A percentile compares a stretch with the other conserved stretches of the same genome.
These are phyloP conservation scores for Ceriagrion tenellum DNA, from an alignment of 2,888 invertebrate species.

Conservation along the genomic window DNA sequence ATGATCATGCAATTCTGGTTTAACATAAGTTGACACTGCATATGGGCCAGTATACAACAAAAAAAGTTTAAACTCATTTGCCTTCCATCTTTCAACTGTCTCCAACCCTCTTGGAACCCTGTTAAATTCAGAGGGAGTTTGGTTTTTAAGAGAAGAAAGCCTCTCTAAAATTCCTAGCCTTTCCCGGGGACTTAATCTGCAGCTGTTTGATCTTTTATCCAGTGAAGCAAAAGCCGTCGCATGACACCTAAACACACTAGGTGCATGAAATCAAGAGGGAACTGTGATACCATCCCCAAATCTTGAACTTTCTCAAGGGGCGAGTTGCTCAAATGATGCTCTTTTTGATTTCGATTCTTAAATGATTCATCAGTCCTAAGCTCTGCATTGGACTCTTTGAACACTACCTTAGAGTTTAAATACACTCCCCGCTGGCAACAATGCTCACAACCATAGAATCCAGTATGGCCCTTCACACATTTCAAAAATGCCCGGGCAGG, in stretches of 20 bases:
- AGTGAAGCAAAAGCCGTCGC: neutral
- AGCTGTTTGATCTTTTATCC: neutral
- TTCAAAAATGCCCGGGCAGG: neutral
- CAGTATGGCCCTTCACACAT: neutral
- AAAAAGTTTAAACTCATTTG: neutral
- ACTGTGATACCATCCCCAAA: neutral
- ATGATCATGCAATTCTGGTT: neutral
- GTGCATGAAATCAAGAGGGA: neutral
- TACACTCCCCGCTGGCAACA: conserved; percentile 1
- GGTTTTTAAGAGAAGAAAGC: neutral
- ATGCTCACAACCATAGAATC: neutral
- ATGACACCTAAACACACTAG: neutral
- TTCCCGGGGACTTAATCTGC: neutral
- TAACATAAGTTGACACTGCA: neutral
- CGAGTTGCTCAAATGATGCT: neutral
- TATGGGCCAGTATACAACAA: neutral
- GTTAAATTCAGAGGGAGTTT: neutral
- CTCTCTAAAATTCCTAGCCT: neutral
- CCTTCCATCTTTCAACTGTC: neutral
- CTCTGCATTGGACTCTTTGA: neutral
- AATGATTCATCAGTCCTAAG: neutral
- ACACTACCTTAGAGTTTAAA: neutral
- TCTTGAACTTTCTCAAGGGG: neutral
- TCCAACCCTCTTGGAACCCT: neutral
- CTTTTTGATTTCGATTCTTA: neutral